A percentile compares a stretch with the other conserved stretches of the same genome.
Conservation (phyloP, 2,797 vertebrate species). For the Thripadectes ignobilis region DNA sequence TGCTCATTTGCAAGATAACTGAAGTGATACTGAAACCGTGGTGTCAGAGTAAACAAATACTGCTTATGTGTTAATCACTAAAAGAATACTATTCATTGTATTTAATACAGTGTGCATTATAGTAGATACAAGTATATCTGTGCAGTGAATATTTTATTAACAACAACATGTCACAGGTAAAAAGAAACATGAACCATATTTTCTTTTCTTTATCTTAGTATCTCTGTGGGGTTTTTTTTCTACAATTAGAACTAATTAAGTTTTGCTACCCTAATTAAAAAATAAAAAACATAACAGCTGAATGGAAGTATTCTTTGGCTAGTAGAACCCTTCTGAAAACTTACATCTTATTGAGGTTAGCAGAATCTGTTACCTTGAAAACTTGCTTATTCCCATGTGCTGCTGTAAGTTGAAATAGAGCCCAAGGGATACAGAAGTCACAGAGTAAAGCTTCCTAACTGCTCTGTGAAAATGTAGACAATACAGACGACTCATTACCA, state of each 20-base stretch:
- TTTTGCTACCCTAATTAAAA: background rate
- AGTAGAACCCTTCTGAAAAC: background rate
- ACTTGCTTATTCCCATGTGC: background rate
- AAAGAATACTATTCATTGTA: background rate
- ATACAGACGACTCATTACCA: conserved; percentile 10
- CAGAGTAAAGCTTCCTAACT: background rate
- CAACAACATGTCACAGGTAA: background rate
- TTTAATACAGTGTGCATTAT: background rate
- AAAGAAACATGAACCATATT: background rate
- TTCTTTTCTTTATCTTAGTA: background rate
- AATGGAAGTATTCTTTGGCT: background rate
- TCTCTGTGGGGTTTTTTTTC: background rate
- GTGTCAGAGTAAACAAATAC: background rate
- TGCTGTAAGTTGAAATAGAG: background rate
- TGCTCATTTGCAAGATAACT: background rate
- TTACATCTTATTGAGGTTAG: background rate
- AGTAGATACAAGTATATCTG: background rate
- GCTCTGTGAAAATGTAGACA: background rate
- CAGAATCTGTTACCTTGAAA: background rate
- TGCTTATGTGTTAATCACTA: background rate
- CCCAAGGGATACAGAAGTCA: conserved; percentile 3
- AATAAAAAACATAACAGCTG: background rate
- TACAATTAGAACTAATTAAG: background rate
- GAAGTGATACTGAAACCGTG: background rate
- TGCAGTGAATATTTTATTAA: background rate